A percentile compares a stretch with the other conserved stretches of the same genome.
These are phyloP conservation scores for Phalacrocorax aristotelis DNA, from an alignment of 2,113 vertebrate species.

Conservation along the genomic window DNA sequence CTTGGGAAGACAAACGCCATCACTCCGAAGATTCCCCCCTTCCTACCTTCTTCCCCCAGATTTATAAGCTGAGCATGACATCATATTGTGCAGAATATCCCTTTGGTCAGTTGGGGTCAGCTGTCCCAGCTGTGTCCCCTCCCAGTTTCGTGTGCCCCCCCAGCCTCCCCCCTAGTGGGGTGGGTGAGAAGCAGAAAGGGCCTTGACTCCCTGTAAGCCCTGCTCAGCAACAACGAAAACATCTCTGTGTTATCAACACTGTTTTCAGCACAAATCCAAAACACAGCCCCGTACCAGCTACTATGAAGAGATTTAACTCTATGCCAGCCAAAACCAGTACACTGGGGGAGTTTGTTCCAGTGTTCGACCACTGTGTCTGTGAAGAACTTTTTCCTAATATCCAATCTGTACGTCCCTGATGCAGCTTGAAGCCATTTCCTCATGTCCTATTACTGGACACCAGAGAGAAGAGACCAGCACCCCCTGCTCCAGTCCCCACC, in stretches of 20 bases:
- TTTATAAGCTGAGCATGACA: neutral
- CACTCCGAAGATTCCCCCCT: accelerated
- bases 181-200: neutral
- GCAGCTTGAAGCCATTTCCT: neutral
- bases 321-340: neutral
- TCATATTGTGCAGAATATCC: accelerated
- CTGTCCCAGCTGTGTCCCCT: neutral
- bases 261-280: neutral
- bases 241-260: neutral
- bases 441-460: neutral
- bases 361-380: neutral
- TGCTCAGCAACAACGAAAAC: neutral
- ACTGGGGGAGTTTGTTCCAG: neutral
- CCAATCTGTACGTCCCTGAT: neutral
- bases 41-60: neutral
- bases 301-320: neutral
- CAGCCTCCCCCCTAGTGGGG: neutral
- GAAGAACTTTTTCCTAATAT: neutral
- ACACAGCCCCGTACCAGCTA: neutral
- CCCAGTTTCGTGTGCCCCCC: neutral
- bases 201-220: neutral
- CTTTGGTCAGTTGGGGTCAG: neutral
- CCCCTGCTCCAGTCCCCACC: neutral
- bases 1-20: neutral
- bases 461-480: neutral